Base-by-base conservation (phyloP, 2,113 vertebrate genomes). In the Halcyon senegalensis region DNA sequence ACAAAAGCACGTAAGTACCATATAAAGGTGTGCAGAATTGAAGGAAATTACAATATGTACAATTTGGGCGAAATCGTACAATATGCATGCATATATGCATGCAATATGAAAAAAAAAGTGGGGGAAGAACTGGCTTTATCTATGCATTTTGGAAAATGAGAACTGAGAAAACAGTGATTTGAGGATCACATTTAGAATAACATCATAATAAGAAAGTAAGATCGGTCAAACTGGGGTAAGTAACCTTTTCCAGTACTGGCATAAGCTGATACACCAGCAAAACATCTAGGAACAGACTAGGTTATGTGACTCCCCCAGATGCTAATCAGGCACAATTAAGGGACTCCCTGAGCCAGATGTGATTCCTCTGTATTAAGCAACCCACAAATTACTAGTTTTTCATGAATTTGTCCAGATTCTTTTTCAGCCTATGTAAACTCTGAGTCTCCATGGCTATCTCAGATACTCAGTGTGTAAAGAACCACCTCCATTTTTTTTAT, bases 401-500 rank as follows among this genome's bases (percentile, higher is more conserved):
- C 7, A 24, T 70, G 0, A 59, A 11, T 16, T 55, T 75, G 3
- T 74, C 20, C 12, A 48, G 11, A 3, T 4, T 87, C 4, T 66
- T 64, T 87, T 66, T 35, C 19, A 62, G 12, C 3, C 11, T 53
- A 1, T 35, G 7, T 66, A 30, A 89, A 73, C 7, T 73, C 53
- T 58, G 33, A 87, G 6, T 5, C 11, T 73, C 19, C 14, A 16
- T 21, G 8, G 14, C 11, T 66, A 11, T 44, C 28, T 87, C 27
- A 68, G n/a, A 21, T 76, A 59, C 7, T 68, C 7, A 59, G 39
- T 1, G 2, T 1, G 0, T 31, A 16, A 91, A 86, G 72, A 76
- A 13, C 2, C 4, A 27, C 7, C 9, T 50, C 27, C 0, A 0
- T 33, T 30, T 39, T 48, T 66, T 37, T 3, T n/a, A 23, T 51